phyloP scores from a whole-genome alignment of 2,113 vertebrate genomes.

The Eudorcas thomsonii region DNA sequence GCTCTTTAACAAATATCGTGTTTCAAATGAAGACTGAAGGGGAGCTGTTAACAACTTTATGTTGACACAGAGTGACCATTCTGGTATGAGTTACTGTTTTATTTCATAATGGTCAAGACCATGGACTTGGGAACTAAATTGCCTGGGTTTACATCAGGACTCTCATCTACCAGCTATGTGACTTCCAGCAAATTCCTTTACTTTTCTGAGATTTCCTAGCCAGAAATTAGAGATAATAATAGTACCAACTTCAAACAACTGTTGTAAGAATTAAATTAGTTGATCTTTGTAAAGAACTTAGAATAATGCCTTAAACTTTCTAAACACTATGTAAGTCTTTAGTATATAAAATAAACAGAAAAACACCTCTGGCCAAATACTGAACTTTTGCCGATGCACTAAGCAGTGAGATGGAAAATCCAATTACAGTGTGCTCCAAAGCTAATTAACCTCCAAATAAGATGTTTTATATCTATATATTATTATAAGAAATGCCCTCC shows the following conservation, averaged over 20 bases:
- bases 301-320: not conserved
- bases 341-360: not conserved
- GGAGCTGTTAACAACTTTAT: not conserved
- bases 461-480: not conserved
- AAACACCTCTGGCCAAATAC: not conserved
- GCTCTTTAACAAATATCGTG: not conserved
- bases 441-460: conserved; percentile 1
- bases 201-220: not conserved
- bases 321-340: not conserved
- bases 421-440: not conserved
- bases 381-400: not conserved
- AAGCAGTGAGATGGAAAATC: not conserved
- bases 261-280: not conserved
- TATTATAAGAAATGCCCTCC: not conserved
- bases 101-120: not conserved
- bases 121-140: not conserved
- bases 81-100: not conserved
- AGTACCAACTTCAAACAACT: not conserved
- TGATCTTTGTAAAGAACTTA: not conserved
- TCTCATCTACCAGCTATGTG: not conserved
- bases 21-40: not conserved
- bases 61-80: not conserved
- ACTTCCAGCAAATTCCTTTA: not conserved
- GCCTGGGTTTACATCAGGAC: not conserved
- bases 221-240: not conserved